A percentile compares a stretch with the other conserved stretches of the same genome.
Evolutionary conservation across 2,888 invertebrate genomes (phyloP).

Genomic region (Molorchus minor): DNA sequence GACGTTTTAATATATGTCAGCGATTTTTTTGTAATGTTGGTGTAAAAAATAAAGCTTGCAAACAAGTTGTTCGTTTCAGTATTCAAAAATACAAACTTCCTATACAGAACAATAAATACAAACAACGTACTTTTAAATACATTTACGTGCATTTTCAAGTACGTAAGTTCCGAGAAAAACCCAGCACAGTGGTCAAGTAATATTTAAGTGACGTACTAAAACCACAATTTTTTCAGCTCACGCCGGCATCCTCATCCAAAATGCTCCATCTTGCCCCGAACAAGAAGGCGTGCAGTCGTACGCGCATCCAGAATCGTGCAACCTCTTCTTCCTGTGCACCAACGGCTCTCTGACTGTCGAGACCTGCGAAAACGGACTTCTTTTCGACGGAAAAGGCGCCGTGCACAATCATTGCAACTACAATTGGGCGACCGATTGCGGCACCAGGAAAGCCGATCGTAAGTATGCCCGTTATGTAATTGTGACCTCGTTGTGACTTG

Average conservation of each 20-base stretch:
- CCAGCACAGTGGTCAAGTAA: too few relatives aligned
- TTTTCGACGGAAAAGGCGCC: slow-evolving; percentile 90
- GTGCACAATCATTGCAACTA: slow-evolving; percentile 95
- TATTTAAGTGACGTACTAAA: not conserved
- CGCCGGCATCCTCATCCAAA: slow-evolving; percentile 69
- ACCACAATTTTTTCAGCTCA: slow-evolving; percentile 64
- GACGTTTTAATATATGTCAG: too few relatives aligned
- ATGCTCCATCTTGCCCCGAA: slow-evolving; percentile 82
- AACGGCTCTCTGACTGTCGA: slow-evolving; percentile 91
- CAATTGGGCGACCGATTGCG: slow-evolving; percentile 91
- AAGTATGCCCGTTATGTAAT: slow-evolving; percentile 59
- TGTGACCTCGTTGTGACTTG: too few relatives aligned
- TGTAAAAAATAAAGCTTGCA: not conserved
- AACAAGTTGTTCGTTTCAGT: not conserved
- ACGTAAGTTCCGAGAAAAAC: too few relatives aligned
- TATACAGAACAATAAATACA: not conserved
- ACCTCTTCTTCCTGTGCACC: slow-evolving; percentile 89
- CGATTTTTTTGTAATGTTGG: too few relatives aligned
- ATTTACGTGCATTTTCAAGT: too few relatives aligned
- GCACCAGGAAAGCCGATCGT: slow-evolving; percentile 82
- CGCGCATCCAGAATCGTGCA: slow-evolving; percentile 87
- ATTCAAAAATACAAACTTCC: not conserved
- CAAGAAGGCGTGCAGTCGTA: slow-evolving; percentile 83
- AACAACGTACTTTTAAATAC: not conserved
- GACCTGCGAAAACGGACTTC: slow-evolving; percentile 89